These are phyloP conservation scores for Willowsia nigromaculata DNA, from an alignment of 2,888 invertebrate species.

Conservation along the genomic window DNA sequence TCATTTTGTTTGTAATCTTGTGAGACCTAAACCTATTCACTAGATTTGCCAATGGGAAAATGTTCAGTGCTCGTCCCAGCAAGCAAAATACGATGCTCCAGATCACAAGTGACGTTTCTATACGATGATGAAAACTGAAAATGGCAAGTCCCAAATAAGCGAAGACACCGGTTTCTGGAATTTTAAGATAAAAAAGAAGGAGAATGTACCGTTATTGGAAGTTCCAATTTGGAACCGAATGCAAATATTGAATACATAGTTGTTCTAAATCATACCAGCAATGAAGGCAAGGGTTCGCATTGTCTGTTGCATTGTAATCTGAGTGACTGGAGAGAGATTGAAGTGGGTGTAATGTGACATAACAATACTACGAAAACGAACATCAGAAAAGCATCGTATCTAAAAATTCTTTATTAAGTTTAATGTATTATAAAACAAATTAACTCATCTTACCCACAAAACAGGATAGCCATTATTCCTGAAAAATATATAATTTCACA, in stretches of 20 bases:
- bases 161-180: slow-evolving; percentile 95
- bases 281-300: slow-evolving; percentile 98
- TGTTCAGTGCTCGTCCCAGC: slow-evolving; percentile 96
- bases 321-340: slow-evolving; percentile 98
- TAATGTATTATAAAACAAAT: too few relatives aligned
- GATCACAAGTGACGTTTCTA: slow-evolving; percentile 93
- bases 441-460: slow-evolving; percentile 85
- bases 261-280: slow-evolving; percentile 82
- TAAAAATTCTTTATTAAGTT: too few relatives aligned
- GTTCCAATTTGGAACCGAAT: too few relatives aligned
- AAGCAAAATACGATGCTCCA: slow-evolving; percentile 97
- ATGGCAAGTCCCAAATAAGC: slow-evolving; percentile 97
- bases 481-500: too few relatives aligned
- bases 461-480: slow-evolving; percentile 99
- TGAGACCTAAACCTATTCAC: slow-evolving; percentile 98
- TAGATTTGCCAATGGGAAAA: slow-evolving; percentile 95
- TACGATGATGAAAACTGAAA: slow-evolving; percentile 95
- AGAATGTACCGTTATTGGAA: too few relatives aligned
- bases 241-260: not conserved
- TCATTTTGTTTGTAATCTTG: slow-evolving; percentile 98
- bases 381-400: too few relatives aligned
- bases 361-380: slow-evolving; percentile 85
- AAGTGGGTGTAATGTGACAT: slow-evolving; percentile 99
- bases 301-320: slow-evolving; percentile 99
- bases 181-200: too few relatives aligned